Evolutionary conservation across 2,888 invertebrate species (phyloP).

Genomic region (Horisme vitalbata): DNA sequence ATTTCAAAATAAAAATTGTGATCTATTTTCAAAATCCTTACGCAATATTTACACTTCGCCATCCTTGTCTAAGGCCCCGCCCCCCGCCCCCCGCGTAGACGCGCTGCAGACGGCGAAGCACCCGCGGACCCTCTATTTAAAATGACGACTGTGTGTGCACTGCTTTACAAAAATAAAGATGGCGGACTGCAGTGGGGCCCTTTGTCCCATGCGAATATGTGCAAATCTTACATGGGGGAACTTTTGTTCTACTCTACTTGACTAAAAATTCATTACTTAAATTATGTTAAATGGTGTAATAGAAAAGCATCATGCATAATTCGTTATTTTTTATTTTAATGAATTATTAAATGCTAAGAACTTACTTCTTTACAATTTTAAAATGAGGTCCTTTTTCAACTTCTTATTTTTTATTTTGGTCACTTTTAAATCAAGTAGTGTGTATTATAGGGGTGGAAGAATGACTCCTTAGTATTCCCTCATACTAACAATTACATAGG

Average conservation of each 20-base stretch:
- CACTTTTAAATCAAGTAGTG: no score
- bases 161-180: constrained; percentile 77
- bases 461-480: no score
- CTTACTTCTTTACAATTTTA: no score
- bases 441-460: no score
- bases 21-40: constrained; percentile 29
- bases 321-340: no score
- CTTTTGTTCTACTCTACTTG: background rate
- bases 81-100: constrained; percentile 50
- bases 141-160: constrained; percentile 61
- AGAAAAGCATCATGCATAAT: no score
- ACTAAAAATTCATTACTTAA: background rate
- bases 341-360: no score
- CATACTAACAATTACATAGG: no score
- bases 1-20: constrained; percentile 9
- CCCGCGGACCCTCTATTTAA: constrained; percentile 43
- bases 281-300: background rate
- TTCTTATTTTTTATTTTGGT: no score
- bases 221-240: constrained; percentile 32
- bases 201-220: constrained; percentile 32
- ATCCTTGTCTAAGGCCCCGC: constrained; percentile 66
- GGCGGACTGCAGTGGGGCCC: constrained; percentile 55
- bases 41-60: constrained; percentile 54
- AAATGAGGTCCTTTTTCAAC: no score
- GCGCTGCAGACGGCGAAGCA: constrained; percentile 47